Base-by-base conservation (phyloP, 2,113 vertebrate species). In the Labeo rohita region DNA sequence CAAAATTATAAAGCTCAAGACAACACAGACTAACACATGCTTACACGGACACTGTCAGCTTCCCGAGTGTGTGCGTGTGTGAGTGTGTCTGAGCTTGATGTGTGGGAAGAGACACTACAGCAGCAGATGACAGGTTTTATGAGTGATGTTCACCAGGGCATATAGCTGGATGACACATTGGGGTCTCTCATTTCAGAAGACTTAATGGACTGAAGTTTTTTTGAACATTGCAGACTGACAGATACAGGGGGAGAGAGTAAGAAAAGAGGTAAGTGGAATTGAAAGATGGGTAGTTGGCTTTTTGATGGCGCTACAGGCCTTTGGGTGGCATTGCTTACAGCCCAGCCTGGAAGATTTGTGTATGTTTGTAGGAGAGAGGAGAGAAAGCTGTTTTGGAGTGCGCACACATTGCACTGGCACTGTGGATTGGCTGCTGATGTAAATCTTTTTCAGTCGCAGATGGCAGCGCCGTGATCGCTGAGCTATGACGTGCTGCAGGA, bases 401-500 rank as follows among this genome's bases (percentile, higher is more conserved):
- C 6, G 5, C 34, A 70, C 80, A 70, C 28, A 28, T 66, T 82
- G 84, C 68, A 66, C 88, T 92, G 91, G 91, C 90, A 89, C 88
- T 92, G 94, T 93, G 93, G 93, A 93, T 95, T 94, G 93, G 92
- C 91, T 90, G 90, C 90, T 91, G 91, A 93, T 94, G 92, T 94
- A 94, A 93, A 95, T 94, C 92, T 92, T 91, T 91, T 87, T 92
- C 91, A 89, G 93, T 92, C 93, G 92, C 94, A 95, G 94, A 93
- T 94, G 93, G 94, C 94, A 93, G 91, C 87, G 90, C 90, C 93
- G 93, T 93, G 92, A 95, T 94, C 92, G 87, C 88, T 93, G 92
- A 92, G 90, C 93, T 95, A 93, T 95, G 94, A 94, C 93, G 91
- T 91, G 92, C 94, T 94, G 93, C 92, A 94, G 93, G 93, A 95